Conservation (phyloP, 2,888 invertebrate genomes). For the Epirrhoe tristata region DNA sequence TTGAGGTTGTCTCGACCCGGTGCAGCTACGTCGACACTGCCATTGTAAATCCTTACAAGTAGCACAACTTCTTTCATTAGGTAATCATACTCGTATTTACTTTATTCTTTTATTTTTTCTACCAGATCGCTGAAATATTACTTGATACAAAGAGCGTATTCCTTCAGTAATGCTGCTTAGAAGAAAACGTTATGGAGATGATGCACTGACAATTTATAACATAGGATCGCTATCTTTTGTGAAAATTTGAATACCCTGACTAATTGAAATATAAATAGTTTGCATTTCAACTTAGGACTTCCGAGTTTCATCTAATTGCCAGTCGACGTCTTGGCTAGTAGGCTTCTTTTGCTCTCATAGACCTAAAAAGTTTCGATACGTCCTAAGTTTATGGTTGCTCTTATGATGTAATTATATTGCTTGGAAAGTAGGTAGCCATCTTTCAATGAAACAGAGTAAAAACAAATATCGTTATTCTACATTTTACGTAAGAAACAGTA, state of each 20-base stretch:
- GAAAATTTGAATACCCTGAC: slow-evolving; percentile 38
- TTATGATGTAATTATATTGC: slow-evolving; percentile 26
- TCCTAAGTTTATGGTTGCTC: too few relatives aligned
- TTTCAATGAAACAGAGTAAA: neutral
- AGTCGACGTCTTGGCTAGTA: slow-evolving; percentile 26
- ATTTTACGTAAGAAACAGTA: neutral
- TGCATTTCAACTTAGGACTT: slow-evolving; percentile 43
- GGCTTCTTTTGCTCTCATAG: slow-evolving; percentile 31
- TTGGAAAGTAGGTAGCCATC: neutral
- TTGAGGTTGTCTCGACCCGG: slow-evolving; percentile 64
- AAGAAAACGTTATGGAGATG: neutral
- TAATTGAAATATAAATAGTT: slow-evolving; percentile 47
- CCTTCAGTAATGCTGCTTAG: neutral
- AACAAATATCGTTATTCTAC: too few relatives aligned
- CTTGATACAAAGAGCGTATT: too few relatives aligned
- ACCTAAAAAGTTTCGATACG: too few relatives aligned
- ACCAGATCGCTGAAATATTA: too few relatives aligned
- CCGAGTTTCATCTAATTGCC: slow-evolving; percentile 42
- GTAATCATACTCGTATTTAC: neutral
- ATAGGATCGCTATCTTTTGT: slow-evolving; percentile 22
- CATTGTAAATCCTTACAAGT: slow-evolving; percentile 11
- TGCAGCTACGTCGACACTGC: slow-evolving; percentile 37
- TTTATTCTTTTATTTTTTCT: neutral
- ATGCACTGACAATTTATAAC: neutral
- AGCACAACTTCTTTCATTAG: slow-evolving; percentile 2